phyloP scores from a whole-genome alignment of 1,140 invertebrate species.

The Frieseomelitta varia region DNA sequence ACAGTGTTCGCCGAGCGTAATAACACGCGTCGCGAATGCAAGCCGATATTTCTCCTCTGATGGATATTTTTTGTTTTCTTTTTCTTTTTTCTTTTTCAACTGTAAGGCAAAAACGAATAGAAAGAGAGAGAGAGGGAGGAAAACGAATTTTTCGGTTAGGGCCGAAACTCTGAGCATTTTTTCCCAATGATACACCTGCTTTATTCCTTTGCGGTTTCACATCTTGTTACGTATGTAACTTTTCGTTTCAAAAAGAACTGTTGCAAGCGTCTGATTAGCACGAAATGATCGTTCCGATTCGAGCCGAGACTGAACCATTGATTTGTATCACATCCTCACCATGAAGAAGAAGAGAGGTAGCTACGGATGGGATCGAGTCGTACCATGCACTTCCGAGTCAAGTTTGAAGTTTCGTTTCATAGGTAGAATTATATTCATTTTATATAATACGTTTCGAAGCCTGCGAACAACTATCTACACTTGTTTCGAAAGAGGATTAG shows the following conservation, averaged over 20 bases:
- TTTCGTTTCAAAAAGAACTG: not conserved
- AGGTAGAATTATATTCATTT: not conserved
- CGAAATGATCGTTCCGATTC: not conserved
- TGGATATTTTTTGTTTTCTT: too few relatives aligned
- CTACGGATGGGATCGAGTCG: too few relatives aligned
- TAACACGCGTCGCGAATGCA: conserved; percentile 11
- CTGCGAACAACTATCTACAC: too few relatives aligned
- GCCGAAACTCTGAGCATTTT: not conserved
- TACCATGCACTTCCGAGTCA: too few relatives aligned
- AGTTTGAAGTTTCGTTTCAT: too few relatives aligned
- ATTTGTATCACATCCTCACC: not conserved
- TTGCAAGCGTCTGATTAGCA: not conserved
- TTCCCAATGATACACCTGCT: not conserved
- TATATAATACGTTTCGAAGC: not conserved
- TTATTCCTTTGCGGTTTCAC: not conserved
- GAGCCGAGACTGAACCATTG: not conserved
- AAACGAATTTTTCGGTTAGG: not conserved
- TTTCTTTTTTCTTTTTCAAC: not conserved
- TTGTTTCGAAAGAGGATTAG: too few relatives aligned
- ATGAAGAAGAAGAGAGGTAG: too few relatives aligned
- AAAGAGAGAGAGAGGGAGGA: too few relatives aligned
- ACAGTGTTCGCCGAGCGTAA: conserved; percentile 29
- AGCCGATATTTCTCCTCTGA: not conserved
- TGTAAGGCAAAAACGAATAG: not conserved
- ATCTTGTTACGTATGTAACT: not conserved